Conservation (phyloP, 2,113 vertebrate genomes). For the Phainopepla nitens region DNA sequence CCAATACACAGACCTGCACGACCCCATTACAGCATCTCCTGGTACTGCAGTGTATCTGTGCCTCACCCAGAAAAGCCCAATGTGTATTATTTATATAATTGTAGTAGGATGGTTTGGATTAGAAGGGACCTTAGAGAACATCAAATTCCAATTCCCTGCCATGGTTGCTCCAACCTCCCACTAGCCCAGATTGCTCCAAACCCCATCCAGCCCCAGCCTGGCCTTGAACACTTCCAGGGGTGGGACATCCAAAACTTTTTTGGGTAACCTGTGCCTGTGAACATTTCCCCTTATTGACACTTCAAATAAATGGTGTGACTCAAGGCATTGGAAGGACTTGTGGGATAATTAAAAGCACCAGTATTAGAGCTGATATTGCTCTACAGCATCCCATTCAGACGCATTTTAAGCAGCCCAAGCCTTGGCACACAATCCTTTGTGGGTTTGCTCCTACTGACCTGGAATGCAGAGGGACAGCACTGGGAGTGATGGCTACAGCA, state of each 20-base stretch:
- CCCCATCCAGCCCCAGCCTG: neutral
- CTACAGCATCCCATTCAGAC: neutral
- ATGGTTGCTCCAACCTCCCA: neutral
- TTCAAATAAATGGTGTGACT: neutral
- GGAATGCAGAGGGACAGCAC: neutral
- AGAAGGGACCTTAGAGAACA: neutral
- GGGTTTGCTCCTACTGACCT: neutral
- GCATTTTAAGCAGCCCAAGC: neutral
- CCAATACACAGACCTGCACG: fast-evolving
- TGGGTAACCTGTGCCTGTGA: neutral
- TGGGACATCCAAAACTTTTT: neutral
- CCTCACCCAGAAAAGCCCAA: neutral
- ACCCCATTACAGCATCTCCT: neutral
- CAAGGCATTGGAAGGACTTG: neutral
- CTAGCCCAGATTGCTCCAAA: neutral
- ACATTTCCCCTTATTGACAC: neutral
- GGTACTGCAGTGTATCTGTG: fast-evolving
- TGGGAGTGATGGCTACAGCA: neutral
- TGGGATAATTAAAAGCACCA: neutral
- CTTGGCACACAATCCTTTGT: neutral
- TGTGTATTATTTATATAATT: fast-evolving
- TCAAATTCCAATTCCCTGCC: neutral
- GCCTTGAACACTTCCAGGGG: neutral
- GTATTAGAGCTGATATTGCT: neutral
- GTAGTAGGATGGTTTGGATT: neutral